Conservation (phyloP, 2,797 vertebrate species). For the Petrocephalus schoutedeni region DNA sequence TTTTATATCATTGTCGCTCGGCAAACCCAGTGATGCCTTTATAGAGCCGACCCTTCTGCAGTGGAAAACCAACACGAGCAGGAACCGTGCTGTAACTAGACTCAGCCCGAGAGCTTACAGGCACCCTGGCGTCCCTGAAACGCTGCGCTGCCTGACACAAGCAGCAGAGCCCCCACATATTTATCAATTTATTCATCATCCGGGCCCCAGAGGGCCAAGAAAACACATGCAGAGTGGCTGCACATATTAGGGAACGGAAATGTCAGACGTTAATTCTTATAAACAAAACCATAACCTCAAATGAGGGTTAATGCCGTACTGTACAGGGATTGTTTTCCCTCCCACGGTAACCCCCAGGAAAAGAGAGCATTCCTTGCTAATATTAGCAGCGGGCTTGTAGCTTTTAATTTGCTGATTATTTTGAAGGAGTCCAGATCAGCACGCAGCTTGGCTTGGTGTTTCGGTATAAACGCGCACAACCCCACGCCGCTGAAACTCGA, state of each 20-base stretch:
- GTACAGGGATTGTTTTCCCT: background rate
- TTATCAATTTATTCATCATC: background rate
- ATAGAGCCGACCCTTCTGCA: background rate
- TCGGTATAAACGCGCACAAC: background rate
- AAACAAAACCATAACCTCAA: background rate
- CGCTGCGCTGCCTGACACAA: background rate
- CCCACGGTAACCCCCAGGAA: background rate
- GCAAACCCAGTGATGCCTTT: background rate
- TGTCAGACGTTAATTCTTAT: background rate
- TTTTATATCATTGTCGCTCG: background rate
- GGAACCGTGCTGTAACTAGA: too few species aligned
- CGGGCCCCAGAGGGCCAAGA: background rate
- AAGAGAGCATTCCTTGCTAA: background rate
- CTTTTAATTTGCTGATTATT: background rate
- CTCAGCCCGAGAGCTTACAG: background rate
- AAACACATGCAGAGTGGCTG: background rate
- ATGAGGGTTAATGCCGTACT: background rate
- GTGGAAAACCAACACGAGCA: background rate
- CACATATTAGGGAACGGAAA: background rate
- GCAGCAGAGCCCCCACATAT: background rate
- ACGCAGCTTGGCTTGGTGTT: background rate
- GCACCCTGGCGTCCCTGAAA: background rate
- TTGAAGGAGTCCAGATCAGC: background rate
- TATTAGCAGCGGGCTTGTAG: background rate
- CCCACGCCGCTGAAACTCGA: background rate